Conservation (phyloP, 1,140 invertebrate species). For the Elymnias hypermnestra region DNA sequence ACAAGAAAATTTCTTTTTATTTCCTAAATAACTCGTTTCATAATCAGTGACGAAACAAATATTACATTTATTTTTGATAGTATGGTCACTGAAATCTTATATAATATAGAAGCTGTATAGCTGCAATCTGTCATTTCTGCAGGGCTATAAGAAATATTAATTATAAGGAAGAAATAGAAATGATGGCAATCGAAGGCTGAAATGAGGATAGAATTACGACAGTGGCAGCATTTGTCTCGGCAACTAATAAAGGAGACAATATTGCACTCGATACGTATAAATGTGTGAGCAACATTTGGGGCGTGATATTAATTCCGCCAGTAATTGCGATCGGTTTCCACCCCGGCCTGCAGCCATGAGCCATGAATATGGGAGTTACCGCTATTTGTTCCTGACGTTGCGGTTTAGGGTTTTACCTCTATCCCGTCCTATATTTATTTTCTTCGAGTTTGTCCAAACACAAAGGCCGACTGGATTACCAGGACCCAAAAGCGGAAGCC, state of each 20-base stretch:
- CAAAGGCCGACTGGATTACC: slow-evolving; percentile 62
- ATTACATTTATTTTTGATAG: no score
- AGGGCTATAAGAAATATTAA: slow-evolving; percentile 57
- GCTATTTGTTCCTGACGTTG: slow-evolving; percentile 74
- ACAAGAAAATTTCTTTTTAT: no score
- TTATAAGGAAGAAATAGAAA: slow-evolving; percentile 72
- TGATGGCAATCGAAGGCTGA: slow-evolving; percentile 59
- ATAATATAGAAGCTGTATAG: neutral
- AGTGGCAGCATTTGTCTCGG: slow-evolving; percentile 66
- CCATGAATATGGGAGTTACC: slow-evolving; percentile 74
- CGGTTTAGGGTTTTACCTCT: slow-evolving; percentile 71
- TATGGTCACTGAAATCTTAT: no score
- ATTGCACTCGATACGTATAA: slow-evolving; percentile 76
- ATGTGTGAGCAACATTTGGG: slow-evolving; percentile 73
- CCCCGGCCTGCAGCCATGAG: slow-evolving; percentile 66
- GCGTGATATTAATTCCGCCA: slow-evolving; percentile 73
- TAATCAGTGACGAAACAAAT: no score
- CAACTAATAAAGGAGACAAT: slow-evolving; percentile 75
- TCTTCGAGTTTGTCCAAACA: slow-evolving; percentile 66
- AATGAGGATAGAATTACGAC: slow-evolving; percentile 68
- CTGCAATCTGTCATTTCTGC: slow-evolving; percentile 9
- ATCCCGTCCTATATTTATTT: slow-evolving; percentile 67
- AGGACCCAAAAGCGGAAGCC: no score
- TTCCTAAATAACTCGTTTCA: no score
- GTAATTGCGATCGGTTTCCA: slow-evolving; percentile 74